Base-by-base conservation (phyloP, 2,797 vertebrate genomes). In the Malacoraja senta region DNA sequence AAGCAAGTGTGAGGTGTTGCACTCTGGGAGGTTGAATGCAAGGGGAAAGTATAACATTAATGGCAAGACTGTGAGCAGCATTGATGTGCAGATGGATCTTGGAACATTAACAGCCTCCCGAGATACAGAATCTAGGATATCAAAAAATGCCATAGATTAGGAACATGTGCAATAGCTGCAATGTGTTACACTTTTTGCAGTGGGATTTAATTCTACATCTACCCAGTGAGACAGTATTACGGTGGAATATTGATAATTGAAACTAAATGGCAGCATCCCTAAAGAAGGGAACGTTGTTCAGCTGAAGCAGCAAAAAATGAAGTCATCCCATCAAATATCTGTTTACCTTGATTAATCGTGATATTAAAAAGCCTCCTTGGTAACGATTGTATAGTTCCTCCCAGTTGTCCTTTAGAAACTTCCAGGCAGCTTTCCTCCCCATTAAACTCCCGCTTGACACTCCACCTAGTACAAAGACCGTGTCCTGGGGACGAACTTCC, bases 401-500 rank as follows among this genome's bases (percentile, higher is more conserved):
- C 98, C 98, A 99, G 90, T 99, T 99, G 95, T 99, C 98, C 95
- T 97, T 98, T 29, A 99, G 97, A 93, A 99, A 99, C 94, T 98
- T 99, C 98, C 98, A 99, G 77, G 98, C 98, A 80, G 98, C 97
- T 96, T 98, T 99, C 93, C 98, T 97, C 21, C 99, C 98, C 65
- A 98, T 98, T 94, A 98, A 98, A 96, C 98, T 99, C 96, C 98
- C 98, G 94, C 98, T 98, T 9, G 99, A 98, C 29, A 99, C 99
- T 24, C 99, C 99, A 0, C 98, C 99, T 0, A 99, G 99, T 74
- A 99, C 98, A 0, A 98, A 99, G 65, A 99, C 98, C 0, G 98
- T 99, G 95, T 99, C 99, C 96, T 99, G 99, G n/a, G 98, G 98
- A 96, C 98, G 98, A 93, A 99, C 99, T 91, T 99, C 98, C 96